Base-by-base conservation (phyloP, 1,140 invertebrate genomes). In the Arion vulgaris region DNA sequence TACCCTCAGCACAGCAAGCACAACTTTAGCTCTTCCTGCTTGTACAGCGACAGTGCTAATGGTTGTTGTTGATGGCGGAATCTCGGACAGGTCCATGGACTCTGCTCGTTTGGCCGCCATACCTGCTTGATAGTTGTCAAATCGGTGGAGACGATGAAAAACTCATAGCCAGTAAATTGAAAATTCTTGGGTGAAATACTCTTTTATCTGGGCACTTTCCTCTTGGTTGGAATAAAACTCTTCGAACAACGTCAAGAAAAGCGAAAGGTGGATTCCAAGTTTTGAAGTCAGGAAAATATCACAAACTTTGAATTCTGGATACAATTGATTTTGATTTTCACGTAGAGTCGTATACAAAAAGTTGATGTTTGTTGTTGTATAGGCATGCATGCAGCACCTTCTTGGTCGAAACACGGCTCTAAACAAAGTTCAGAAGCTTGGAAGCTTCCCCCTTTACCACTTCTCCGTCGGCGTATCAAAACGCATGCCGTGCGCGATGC, bases 21-120 rank as follows among this genome's bases (percentile, higher is more conserved):
- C 96, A 88, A 98, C 95, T 90, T 96, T 94, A 17, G 96, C 96
- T 85, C 94, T 94, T 85, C 96, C 96, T 90, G 96, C 96, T 90
- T 97, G 96, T 49, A 98, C 95, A 26, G 96, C 97, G 86, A 98
- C 97, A 28, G 97, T 98, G 91, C 96, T 97, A 87, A 98, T 96
- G 84, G 96, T 97, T 39, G 96, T 98, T 28, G 96, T 91, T 38
- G 91, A 90, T 57, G 90, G 87, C 57, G 88, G 87, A 80, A 89
- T 83, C 81, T 91, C 90, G 84, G 89, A 88, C 53, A 91, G 83
- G 80, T 91, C 90, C 77, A 86, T 88, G 72, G 85, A 83, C 57
- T 89, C 87, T 68, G 89, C 57, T 38, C 57, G 28, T 34, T 36
- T 11, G 45, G 41, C 73, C 73, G 73, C 73, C 73, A 75, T 75